Conservation (phyloP, 2,888 invertebrate species). For the Zelleria hepariella region DNA sequence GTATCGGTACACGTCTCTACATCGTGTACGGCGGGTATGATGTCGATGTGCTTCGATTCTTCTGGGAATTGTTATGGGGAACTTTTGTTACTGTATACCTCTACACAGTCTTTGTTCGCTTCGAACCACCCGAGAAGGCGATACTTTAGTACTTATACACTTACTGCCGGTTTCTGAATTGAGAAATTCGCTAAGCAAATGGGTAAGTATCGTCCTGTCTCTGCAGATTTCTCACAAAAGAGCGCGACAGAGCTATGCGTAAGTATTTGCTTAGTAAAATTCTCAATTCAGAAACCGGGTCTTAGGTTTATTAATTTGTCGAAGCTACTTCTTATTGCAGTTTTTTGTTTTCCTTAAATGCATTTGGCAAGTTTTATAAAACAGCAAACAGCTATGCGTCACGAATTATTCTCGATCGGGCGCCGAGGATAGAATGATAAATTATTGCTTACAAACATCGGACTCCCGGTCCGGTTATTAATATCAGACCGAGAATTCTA, state of each 20-base stretch:
- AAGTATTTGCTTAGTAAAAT: no score
- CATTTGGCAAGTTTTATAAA: not conserved
- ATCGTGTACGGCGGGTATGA: conserved; percentile 29
- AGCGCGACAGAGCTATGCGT: no score
- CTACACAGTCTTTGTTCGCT: not conserved
- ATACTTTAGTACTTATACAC: no score
- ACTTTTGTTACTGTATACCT: not conserved
- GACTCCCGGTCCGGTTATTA: conserved; percentile 47
- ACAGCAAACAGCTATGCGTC: conserved; percentile 29
- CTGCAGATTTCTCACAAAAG: no score
- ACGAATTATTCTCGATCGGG: no score
- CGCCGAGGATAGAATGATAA: conserved; percentile 39
- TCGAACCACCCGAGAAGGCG: not conserved
- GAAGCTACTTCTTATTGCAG: not conserved
- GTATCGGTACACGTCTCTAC: conserved; percentile 50
- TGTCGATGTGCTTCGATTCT: conserved; percentile 22
- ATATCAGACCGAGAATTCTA: conserved; percentile 46
- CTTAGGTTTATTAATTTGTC: not conserved
- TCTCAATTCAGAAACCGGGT: no score
- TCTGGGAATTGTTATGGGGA: conserved; percentile 41
- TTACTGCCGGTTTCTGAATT: no score
- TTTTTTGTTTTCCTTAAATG: not conserved
- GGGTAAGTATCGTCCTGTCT: no score
- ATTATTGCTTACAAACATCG: conserved; percentile 44
- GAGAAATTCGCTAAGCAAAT: no score